phyloP scores from a whole-genome alignment of 2,797 vertebrate genomes.

The Mus caroli region DNA sequence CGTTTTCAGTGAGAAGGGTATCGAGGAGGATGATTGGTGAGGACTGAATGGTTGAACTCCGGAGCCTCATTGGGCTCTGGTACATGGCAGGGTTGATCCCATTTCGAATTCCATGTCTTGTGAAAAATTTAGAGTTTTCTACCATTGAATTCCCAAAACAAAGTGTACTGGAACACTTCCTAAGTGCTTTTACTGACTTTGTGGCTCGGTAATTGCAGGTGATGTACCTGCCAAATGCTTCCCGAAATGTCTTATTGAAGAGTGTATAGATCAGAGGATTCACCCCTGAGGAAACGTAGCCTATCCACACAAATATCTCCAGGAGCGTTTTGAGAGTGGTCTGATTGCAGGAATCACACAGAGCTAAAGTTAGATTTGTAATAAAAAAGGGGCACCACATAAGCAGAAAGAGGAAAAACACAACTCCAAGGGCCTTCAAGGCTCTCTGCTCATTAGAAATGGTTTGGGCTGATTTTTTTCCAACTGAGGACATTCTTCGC shows the following conservation, averaged over 20 bases:
- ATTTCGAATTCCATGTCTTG: constrained; percentile 94
- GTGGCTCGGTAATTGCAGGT: constrained; percentile 93
- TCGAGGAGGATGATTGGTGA: constrained; percentile 91
- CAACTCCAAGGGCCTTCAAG: constrained; percentile 98
- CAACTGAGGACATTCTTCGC: constrained; percentile 93
- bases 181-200: constrained; percentile 85
- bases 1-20: constrained; percentile 93
- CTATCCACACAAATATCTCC: constrained; percentile 99
- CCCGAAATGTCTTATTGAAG: constrained; percentile 98
- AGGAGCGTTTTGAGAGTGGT: constrained; percentile 92
- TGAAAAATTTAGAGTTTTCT: constrained; percentile 96
- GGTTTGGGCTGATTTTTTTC: constrained; percentile 97
- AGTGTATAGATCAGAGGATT: constrained; percentile 98
- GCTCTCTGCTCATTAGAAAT: constrained; percentile 98
- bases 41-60: constrained; percentile 89
- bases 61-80: constrained; percentile 92
- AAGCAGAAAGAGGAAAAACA: constrained; percentile 97
- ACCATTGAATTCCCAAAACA: constrained; percentile 93
- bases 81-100: constrained; percentile 93
- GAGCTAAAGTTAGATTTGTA: constrained; percentile 95
- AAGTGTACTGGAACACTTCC: constrained; percentile 89
- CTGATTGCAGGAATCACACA: constrained; percentile 93
- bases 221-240: constrained; percentile 96
- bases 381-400: constrained; percentile 99
- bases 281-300: constrained; percentile 97